Evolutionary conservation across 1,140 invertebrate genomes (phyloP).

Genomic region (Mizuhopecten yessoensis): DNA sequence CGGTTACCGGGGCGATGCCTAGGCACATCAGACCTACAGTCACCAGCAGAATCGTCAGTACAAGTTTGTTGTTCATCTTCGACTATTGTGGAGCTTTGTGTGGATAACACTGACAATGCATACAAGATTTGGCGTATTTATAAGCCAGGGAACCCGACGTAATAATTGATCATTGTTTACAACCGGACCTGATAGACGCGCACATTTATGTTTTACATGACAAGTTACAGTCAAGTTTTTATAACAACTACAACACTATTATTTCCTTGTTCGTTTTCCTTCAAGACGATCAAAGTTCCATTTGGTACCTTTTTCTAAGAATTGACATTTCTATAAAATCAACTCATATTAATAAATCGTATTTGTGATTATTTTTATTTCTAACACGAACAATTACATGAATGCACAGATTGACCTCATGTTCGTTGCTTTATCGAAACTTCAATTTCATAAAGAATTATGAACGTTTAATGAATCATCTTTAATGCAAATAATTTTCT

Average conservation of each 20-base stretch:
- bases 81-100: not conserved
- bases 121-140: not conserved
- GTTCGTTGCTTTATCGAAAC: no score
- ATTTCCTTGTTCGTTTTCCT: not conserved
- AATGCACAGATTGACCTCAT: no score
- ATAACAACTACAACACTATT: not conserved
- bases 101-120: not conserved
- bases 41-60: not conserved
- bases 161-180: not conserved
- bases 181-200: not conserved
- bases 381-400: no score
- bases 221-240: not conserved
- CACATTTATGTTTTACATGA: not conserved
- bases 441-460: no score
- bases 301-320: no score
- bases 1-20: not conserved
- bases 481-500: not conserved
- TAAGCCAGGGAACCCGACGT: not conserved
- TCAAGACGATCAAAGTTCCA: no score
- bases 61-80: not conserved
- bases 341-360: no score
- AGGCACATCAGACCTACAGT: not conserved
- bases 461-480: not conserved
- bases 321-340: no score
- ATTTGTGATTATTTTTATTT: no score